Conservation (phyloP, 2,888 invertebrate genomes). For the Lysandra bellargus region DNA sequence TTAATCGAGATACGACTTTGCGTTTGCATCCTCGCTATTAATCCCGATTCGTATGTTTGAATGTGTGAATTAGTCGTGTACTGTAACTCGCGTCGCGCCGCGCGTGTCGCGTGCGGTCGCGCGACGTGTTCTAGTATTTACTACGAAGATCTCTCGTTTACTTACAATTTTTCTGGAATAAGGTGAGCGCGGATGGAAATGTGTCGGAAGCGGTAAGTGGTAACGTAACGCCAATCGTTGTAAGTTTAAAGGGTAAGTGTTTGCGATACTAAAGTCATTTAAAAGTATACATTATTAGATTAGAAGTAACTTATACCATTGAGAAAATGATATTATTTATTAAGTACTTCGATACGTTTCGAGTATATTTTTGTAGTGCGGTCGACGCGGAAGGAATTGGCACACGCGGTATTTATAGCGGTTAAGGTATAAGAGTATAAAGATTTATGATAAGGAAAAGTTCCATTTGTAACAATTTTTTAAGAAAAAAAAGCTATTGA, state of each 20-base stretch:
- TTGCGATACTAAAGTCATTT: constrained; percentile 63
- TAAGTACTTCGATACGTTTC: constrained; percentile 61
- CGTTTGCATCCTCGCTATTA: constrained; percentile 42
- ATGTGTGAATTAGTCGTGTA: constrained; percentile 59
- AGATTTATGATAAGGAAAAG: constrained; percentile 59
- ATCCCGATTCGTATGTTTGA: constrained; percentile 58
- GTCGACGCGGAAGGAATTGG: constrained; percentile 77
- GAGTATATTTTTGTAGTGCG: constrained; percentile 75
- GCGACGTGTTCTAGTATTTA: constrained; percentile 56
- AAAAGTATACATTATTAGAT: constrained; percentile 59
- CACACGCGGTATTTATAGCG: constrained; percentile 52
- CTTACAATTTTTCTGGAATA: constrained; percentile 77
- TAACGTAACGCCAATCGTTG: constrained; percentile 70
- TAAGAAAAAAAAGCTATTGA: constrained; percentile 63
- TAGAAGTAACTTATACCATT: constrained; percentile 59
- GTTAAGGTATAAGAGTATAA: constrained; percentile 57
- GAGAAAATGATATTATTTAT: constrained; percentile 64
- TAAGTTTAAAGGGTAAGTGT: constrained; percentile 68
- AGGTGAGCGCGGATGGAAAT: constrained; percentile 53
- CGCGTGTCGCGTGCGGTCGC: constrained; percentile 68
- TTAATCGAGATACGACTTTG: constrained; percentile 39
- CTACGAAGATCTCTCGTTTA: constrained; percentile 70
- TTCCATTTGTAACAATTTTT: constrained; percentile 68
- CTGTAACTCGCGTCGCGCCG: constrained; percentile 54
- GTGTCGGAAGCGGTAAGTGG: constrained; percentile 68